Evolutionary conservation across 2,888 invertebrate genomes (phyloP).

Genomic region (Ophioninae sp.): DNA sequence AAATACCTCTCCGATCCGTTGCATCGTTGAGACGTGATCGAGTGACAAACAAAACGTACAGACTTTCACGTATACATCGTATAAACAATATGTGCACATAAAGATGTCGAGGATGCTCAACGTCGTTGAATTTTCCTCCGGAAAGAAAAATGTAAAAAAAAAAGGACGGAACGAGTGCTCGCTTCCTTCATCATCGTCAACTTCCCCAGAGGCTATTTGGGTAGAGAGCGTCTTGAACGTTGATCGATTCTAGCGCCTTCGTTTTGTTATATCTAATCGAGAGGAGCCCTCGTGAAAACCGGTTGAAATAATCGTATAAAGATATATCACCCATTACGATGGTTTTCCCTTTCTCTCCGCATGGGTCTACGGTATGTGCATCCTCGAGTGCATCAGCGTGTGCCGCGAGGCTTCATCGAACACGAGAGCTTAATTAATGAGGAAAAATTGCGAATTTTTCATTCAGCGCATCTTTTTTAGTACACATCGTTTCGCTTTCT

Average conservation of each 20-base stretch:
- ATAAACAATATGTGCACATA: neutral
- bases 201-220: constrained; percentile 32
- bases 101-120: neutral
- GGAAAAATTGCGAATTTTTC: no score
- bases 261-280: constrained; percentile 53
- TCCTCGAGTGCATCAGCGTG: constrained; percentile 19
- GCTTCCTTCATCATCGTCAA: constrained; percentile 16
- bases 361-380: constrained; percentile 2
- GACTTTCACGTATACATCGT: neutral
- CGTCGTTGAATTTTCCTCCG: neutral
- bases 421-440: constrained; percentile 27
- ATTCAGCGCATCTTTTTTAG: no score
- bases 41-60: neutral
- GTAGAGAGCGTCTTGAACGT: constrained; percentile 53
- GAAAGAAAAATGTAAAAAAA: neutral
- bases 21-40: constrained; percentile 7
- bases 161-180: constrained; percentile 2
- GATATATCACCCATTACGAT: constrained; percentile 9
- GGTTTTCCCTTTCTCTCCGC: constrained; percentile 7
- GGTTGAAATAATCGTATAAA: constrained; percentile 45
- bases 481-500: no score
- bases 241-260: constrained; percentile 51
- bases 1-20: constrained; percentile 11
- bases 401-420: constrained; percentile 14
- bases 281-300: constrained; percentile 45